These are phyloP conservation scores for Zootoca vivipara DNA, from an alignment of 2,113 vertebrate species.

Conservation along the genomic window DNA sequence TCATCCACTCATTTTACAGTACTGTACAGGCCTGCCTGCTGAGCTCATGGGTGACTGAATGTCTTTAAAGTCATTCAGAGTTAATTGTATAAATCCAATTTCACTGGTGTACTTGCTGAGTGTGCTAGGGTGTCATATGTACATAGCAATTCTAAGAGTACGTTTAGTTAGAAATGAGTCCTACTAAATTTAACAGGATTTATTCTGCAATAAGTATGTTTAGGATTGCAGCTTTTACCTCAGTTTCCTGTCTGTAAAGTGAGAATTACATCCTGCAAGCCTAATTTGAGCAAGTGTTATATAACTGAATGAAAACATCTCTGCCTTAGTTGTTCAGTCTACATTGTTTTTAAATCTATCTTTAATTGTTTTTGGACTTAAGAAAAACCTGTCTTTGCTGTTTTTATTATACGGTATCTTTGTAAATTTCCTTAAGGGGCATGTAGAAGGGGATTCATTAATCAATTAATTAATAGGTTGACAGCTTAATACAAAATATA, in stretches of 20 bases:
- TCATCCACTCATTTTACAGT: not conserved
- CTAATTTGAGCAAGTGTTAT: not conserved
- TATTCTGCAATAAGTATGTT: not conserved
- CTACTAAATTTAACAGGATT: not conserved
- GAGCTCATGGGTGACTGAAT: not conserved
- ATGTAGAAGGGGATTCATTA: too few species aligned
- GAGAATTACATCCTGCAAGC: not conserved
- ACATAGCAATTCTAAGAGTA: not conserved
- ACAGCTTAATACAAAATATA: not conserved
- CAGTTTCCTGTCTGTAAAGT: not conserved
- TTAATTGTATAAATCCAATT: not conserved
- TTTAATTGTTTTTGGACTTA: too few species aligned
- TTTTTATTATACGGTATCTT: too few species aligned
- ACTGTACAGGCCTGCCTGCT: not conserved
- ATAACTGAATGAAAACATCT: not conserved
- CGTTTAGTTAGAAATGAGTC: not conserved
- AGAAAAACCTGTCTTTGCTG: too few species aligned
- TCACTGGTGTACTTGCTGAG: not conserved
- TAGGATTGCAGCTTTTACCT: not conserved
- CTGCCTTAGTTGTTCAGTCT: too few species aligned
- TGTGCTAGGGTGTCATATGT: not conserved
- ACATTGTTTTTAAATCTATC: too few species aligned
- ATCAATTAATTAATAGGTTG: not conserved
- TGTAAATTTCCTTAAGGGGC: too few species aligned
- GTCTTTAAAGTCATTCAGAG: not conserved